Percentiles rank a stretch among this genome's conserved stretches.
These are phyloP conservation scores for Melanotaenia boesemani DNA, from an alignment of 2,797 vertebrate species.

Conservation along the genomic window DNA sequence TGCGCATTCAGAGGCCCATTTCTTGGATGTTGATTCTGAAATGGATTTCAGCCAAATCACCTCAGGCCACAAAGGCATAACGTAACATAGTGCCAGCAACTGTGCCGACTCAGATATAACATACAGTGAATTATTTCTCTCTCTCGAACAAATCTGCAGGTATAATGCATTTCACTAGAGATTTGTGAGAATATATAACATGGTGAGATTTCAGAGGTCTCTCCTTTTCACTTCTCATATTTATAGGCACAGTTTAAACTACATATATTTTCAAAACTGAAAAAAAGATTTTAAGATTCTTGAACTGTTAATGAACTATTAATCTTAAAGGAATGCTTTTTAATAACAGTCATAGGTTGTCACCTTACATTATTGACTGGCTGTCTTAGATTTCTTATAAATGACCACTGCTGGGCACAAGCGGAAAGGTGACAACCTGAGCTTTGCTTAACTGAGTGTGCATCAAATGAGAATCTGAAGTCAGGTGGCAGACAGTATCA, in stretches of 20 bases:
- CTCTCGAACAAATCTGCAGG: constrained; percentile 52
- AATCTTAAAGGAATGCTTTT: constrained; percentile 9
- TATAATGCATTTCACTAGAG: constrained; percentile 42
- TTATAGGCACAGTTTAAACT: constrained; percentile 24
- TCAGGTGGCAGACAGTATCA: not conserved
- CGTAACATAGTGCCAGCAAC: constrained; percentile 65
- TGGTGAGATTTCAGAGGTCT: constrained; percentile 10
- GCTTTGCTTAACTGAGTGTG: not conserved
- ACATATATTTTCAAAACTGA: not conserved
- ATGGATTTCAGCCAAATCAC: constrained; percentile 74
- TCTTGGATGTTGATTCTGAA: constrained; percentile 73
- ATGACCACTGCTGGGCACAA: not conserved
- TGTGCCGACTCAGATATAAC: constrained; percentile 65
- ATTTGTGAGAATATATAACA: constrained; percentile 26
- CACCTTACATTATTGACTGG: not conserved
- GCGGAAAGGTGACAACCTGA: not conserved
- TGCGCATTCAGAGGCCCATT: constrained; percentile 65
- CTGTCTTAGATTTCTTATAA: not conserved
- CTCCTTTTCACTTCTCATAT: constrained; percentile 21
- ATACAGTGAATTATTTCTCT: constrained; percentile 57
- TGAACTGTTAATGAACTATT: not conserved
- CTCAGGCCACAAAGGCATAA: constrained; percentile 65
- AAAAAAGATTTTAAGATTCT: constrained; percentile 30
- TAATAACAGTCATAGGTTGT: not conserved
- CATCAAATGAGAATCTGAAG: not conserved